phyloP scores from a whole-genome alignment of 1,140 invertebrate genomes.

The Charaxes varanes region DNA sequence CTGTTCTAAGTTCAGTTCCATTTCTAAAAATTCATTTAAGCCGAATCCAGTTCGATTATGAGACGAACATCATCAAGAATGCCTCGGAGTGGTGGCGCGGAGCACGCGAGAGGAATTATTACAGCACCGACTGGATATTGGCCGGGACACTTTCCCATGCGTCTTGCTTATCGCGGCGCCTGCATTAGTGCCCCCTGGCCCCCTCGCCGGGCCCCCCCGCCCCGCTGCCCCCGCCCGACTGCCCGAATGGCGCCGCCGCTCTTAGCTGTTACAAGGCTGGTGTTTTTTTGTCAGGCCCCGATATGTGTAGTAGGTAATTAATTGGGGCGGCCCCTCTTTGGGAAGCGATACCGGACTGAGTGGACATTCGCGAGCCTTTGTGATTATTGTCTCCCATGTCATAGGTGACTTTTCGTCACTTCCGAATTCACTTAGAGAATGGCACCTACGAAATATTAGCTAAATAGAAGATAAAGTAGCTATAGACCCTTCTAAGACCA shows the following conservation, averaged over 20 bases:
- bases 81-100: too few species aligned
- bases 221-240: conserved; percentile 16
- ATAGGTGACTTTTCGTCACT: too few species aligned
- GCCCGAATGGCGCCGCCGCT: conserved; percentile 48
- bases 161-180: conserved; percentile 42
- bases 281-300: conserved; percentile 45
- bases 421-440: too few species aligned
- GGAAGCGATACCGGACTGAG: conserved; percentile 3
- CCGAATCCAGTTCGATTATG: too few species aligned
- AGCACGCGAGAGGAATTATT: conserved; percentile 1
- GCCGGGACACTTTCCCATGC: conserved; percentile 43
- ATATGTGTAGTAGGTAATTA: conserved; percentile 49
- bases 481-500: too few species aligned
- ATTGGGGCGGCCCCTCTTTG: conserved; percentile 33
- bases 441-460: too few species aligned
- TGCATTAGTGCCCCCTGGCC: conserved; percentile 30
- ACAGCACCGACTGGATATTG: conserved; percentile 10
- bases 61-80: too few species aligned
- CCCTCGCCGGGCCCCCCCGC: conserved; percentile 10
- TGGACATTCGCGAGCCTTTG: conserved; percentile 14
- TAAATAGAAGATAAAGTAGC: too few species aligned
- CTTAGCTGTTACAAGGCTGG: conserved; percentile 46
- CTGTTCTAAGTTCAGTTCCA: too few species aligned
- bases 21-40: too few species aligned
- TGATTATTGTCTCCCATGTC: too few species aligned